Evolutionary conservation across 2,797 vertebrate genomes (phyloP), one percentile per base, ranked within the genome.

Genomic region (Lophotriccus pileatus): DNA sequence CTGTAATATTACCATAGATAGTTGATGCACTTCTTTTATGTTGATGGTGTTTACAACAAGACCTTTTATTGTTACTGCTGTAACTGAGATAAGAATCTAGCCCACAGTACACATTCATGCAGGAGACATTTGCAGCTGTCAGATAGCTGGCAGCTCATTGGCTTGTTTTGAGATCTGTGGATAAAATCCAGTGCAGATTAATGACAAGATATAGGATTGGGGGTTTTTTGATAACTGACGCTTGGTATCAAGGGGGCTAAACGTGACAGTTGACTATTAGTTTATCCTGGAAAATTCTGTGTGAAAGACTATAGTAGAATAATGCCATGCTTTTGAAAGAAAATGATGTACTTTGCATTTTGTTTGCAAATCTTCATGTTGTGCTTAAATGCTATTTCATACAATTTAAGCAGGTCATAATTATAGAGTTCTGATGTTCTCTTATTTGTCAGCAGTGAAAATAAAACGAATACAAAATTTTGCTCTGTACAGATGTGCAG

Each of bases 11-110:
- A 44, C 49, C 12, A 5, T 2, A 39, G n/a, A 13, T 32, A 47
- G 34, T 36, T 66, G 36, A 34, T 41, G 11, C 44, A 28, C 14
- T 37, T 73, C 24, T 89, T 80, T 80, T 60, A 27, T 34, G 9
- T 60, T 74, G 56, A 22, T 67, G 22, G 43, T 82, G 39, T 87
- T 85, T 83, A 75, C 64, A 43, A 30, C 50, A 30, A 77, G 25
- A 64, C 4, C 49, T 95, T 83, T 69, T 55, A 15, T 58, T 81
- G 72, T 72, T 79, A 59, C n/a, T 77, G 16, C 21, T 85, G 52
- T 76, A 74, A 47, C 75, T 10, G 72, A 87, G 91, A 93, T 93
- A 92, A 36, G 49, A 73, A 96, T 96, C 95, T 96, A 93, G 41
- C 72, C 81, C 87, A 77, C 79, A 28, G 39, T 56, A 44, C 20